Percentiles rank a stretch among this genome's conserved stretches.
These are phyloP conservation scores for Oncorhynchus clarkii DNA, from an alignment of 2,113 vertebrate genomes.

Conservation along the genomic window DNA sequence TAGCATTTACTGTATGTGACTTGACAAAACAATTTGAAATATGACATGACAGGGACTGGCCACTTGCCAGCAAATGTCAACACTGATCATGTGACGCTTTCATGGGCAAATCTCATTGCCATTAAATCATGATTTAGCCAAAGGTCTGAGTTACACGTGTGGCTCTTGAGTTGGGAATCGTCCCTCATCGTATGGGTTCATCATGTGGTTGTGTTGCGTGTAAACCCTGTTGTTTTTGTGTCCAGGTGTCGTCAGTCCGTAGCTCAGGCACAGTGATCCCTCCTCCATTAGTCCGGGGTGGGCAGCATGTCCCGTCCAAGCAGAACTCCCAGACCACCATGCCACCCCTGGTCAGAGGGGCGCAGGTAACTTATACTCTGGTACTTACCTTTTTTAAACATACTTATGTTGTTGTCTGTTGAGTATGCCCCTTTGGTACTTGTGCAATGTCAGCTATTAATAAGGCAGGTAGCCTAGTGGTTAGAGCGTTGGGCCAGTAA, in stretches of 20 bases:
- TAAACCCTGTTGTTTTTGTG: not conserved
- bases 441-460: not conserved
- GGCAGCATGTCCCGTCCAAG: slow-evolving; percentile 85
- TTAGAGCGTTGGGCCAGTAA: too few species aligned
- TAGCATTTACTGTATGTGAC: too few species aligned
- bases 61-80: too few species aligned
- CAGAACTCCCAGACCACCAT: slow-evolving; percentile 88
- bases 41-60: too few species aligned
- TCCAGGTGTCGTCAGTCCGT: slow-evolving; percentile 75
- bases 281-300: slow-evolving; percentile 91
- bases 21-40: too few species aligned
- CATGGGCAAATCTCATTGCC: too few species aligned
- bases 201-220: not conserved
- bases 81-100: too few species aligned
- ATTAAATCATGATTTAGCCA: too few species aligned
- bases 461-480: too few species aligned
- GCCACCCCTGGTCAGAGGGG: slow-evolving; percentile 92
- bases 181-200: not conserved
- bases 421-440: not conserved
- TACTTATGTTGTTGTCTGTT: not conserved
- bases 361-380: slow-evolving; percentile 77
- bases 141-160: too few species aligned
- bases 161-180: not conserved
- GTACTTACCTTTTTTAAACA: not conserved
- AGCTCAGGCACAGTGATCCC: slow-evolving; percentile 89